Conservation (phyloP, 2,888 invertebrate species). For the Hirtodrosophila alboralis region DNA sequence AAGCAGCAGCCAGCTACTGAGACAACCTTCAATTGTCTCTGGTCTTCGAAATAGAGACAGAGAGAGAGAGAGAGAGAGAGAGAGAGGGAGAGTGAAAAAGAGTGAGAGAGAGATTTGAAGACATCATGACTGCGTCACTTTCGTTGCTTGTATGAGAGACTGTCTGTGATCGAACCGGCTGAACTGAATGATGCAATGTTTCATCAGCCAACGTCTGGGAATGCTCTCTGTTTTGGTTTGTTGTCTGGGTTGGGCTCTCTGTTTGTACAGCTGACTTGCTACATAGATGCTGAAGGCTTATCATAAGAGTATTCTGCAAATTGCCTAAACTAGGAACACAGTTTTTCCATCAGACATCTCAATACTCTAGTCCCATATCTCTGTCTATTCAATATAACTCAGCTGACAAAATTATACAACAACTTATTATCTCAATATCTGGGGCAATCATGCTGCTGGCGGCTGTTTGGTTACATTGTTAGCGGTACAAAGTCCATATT, state of each 20-base stretch:
- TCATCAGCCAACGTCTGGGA: conserved; percentile 59
- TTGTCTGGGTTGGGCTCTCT: conserved; percentile 6
- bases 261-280: conserved; percentile 13
- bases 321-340: neutral
- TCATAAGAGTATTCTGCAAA: neutral
- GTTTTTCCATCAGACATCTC: neutral
- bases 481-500: conserved; percentile 42
- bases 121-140: conserved; percentile 58
- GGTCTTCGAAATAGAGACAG: conserved; percentile 4
- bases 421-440: conserved; percentile 34
- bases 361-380: neutral
- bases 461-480: conserved; percentile 27
- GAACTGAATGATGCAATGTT: conserved; percentile 76
- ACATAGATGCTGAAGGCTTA: neutral
- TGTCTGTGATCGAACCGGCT: conserved; percentile 23
- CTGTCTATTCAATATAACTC: conserved; percentile 2
- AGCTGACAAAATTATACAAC: no score
- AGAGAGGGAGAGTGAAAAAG: conserved; percentile 14
- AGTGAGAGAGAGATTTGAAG: conserved; percentile 17
- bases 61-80: conserved; percentile 13
- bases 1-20: conserved; percentile 17
- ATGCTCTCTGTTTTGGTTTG: conserved; percentile 33
- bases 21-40: conserved; percentile 54
- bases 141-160: conserved; percentile 34
- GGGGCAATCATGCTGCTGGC: conserved; percentile 7